These are phyloP conservation scores for Laspeyria flexula DNA, from an alignment of 2,888 invertebrate genomes.

Conservation along the genomic window DNA sequence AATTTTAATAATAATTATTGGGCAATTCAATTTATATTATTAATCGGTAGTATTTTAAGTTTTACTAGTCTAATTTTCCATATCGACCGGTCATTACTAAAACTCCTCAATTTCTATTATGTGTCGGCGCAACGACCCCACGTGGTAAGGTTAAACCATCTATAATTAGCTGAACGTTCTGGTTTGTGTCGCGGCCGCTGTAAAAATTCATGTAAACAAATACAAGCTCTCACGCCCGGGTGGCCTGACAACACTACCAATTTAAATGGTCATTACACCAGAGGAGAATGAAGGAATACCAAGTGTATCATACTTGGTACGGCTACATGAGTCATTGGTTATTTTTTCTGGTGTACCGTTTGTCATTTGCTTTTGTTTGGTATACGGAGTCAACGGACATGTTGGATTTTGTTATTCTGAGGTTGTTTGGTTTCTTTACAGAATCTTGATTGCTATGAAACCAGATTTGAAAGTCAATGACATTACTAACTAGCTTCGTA, in stretches of 20 bases:
- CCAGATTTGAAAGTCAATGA: too few relatives aligned
- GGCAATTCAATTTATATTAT: too few relatives aligned
- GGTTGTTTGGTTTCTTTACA: neutral
- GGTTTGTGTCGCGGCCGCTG: slow-evolving; percentile 84
- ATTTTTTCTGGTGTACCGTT: slow-evolving; percentile 57
- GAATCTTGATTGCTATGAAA: neutral
- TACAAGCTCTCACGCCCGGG: slow-evolving; percentile 78
- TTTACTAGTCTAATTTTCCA: too few relatives aligned
- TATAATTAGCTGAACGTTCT: slow-evolving; percentile 80
- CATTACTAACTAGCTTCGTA: too few relatives aligned
- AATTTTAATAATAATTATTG: too few relatives aligned
- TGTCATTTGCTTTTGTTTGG: slow-evolving; percentile 59
- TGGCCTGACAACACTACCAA: slow-evolving; percentile 65
- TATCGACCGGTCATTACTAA: slow-evolving; percentile 13
- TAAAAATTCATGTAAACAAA: slow-evolving; percentile 84
- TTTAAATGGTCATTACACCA: slow-evolving; percentile 45
- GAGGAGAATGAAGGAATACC: slow-evolving; percentile 16
- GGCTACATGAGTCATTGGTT: slow-evolving; percentile 40
- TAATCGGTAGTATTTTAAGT: too few relatives aligned
- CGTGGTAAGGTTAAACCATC: slow-evolving; percentile 75
- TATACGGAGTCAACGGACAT: slow-evolving; percentile 34
- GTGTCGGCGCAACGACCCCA: slow-evolving; percentile 70
- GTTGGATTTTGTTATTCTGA: slow-evolving; percentile 6
- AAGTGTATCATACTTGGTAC: slow-evolving; percentile 44
- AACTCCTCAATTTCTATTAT: slow-evolving; percentile 35